Evolutionary conservation across 1,140 invertebrate species (phyloP).

Genomic region (Aphidius gifuensis): DNA sequence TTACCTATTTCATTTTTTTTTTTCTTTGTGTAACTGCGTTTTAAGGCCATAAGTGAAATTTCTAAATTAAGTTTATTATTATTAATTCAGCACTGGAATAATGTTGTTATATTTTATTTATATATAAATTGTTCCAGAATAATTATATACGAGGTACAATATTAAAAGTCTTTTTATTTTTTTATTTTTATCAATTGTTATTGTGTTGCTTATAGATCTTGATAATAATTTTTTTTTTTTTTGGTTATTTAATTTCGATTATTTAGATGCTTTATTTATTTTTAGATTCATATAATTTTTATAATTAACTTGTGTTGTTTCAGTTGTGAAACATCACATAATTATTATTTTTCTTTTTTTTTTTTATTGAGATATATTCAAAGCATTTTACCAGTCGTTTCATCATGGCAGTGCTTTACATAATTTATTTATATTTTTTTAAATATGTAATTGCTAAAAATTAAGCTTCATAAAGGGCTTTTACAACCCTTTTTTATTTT

Average conservation of each 20-base stretch:
- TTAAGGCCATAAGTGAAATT: conserved; percentile 50
- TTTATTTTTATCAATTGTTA: conserved; percentile 15
- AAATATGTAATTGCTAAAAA: background rate
- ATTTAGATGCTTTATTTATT: conserved; percentile 10
- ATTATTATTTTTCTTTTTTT: conserved; percentile 9
- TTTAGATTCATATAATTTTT: background rate
- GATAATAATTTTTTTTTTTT: conserved; percentile 14
- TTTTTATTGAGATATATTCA: conserved; percentile 10
- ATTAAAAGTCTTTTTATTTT: conserved; percentile 33
- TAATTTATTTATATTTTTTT: conserved; percentile 22
- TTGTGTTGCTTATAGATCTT: conserved; percentile 26
- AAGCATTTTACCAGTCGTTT: background rate
- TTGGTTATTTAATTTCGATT: conserved; percentile 9
- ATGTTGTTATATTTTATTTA: conserved; percentile 23
- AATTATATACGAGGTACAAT: conserved; percentile 44
- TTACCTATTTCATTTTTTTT: conserved; percentile 13
- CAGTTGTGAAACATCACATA: conserved; percentile 10
- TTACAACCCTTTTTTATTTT: too few relatives aligned
- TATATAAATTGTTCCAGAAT: conserved; percentile 30
- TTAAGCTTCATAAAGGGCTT: background rate
- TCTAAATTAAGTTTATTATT: conserved; percentile 36
- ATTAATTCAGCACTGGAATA: conserved; percentile 40
- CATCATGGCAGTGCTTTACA: conserved; percentile 35
- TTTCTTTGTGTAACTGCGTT: conserved; percentile 35
- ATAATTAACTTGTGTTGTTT: conserved; percentile 7